These are phyloP conservation scores for Rhabdomys dilectus DNA, from an alignment of 2,113 vertebrate genomes.

Conservation along the genomic window DNA sequence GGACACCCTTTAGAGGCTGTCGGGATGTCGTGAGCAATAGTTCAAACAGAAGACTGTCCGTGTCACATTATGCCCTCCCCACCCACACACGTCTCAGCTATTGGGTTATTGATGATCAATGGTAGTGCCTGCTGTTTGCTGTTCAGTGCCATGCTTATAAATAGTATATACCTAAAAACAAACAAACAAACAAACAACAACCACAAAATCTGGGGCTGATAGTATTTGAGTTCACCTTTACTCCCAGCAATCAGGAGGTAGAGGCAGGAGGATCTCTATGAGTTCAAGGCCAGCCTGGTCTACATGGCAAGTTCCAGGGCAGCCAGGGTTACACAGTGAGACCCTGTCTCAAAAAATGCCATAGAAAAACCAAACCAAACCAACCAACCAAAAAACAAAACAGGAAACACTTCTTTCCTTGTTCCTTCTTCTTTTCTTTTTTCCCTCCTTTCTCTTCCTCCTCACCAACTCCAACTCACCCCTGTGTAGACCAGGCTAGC, in stretches of 20 bases:
- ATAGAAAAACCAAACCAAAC: neutral
- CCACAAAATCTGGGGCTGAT: neutral
- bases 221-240: neutral
- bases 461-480: no score
- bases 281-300: neutral
- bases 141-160: neutral
- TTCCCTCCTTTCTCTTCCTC: neutral
- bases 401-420: neutral
- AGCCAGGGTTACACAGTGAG: neutral
- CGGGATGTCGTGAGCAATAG: neutral
- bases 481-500: neutral
- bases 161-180: neutral
- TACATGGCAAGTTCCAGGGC: neutral
- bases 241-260: neutral
- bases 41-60: constrained; percentile 19
- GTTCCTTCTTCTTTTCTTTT: neutral
- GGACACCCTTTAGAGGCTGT: neutral
- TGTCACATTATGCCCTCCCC: neutral
- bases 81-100: neutral
- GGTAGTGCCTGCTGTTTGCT: neutral
- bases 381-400: neutral
- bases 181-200: neutral
- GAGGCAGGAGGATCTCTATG: neutral
- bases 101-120: neutral
- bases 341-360: neutral